Base-by-base conservation (phyloP, 2,888 invertebrate species). In the Hipparchia semele region DNA sequence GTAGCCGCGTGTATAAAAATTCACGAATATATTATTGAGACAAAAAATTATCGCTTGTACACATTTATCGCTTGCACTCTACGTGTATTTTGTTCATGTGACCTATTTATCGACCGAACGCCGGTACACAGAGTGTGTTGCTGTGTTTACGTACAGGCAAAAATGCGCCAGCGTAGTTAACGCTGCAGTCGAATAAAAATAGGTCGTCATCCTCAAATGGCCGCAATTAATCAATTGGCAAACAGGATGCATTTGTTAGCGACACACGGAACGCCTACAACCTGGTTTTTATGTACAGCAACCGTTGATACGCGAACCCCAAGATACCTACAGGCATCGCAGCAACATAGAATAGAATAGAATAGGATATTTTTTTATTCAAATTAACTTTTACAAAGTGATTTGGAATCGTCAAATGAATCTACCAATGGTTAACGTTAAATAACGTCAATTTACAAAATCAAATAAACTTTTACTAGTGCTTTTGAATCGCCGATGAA, bases 151-250 rank as follows among this genome's bases (percentile, higher is more conserved):
- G 51, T 10, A 23, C 6, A 59, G 53, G n/a, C 67, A 66, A 71
- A 53, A 71, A 54, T n/a, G 56, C 53, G 13, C 23, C 54, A 66
- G 56, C 49, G 58, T 58, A 56, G 70, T 75, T 73, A 73, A 73
- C 70, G 68, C 66, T 68, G 68, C 64, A 68, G 70, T 64, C 56
- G 51, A 72, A 76, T 68, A 75, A 76, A 83, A 80, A 79, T 82
- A 79, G 84, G 84, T 76, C 83, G 77, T 74, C 78, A 75, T 72
- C 77, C 80, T 76, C 75, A 77, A 72, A 64, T 71, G 75, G 68
- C 73, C 77, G 75, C 82, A 84, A 84, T 86, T 84, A 85, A 82
- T 82, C 86, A 85, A 85, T 85, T 84, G 82, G 79, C 76, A 76
- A 81, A 75, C 83, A 83, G 86, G 86, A 86, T 84, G 82, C 76